phyloP scores from a whole-genome alignment of 2,113 vertebrate species.

The Leuciscus idus region DNA sequence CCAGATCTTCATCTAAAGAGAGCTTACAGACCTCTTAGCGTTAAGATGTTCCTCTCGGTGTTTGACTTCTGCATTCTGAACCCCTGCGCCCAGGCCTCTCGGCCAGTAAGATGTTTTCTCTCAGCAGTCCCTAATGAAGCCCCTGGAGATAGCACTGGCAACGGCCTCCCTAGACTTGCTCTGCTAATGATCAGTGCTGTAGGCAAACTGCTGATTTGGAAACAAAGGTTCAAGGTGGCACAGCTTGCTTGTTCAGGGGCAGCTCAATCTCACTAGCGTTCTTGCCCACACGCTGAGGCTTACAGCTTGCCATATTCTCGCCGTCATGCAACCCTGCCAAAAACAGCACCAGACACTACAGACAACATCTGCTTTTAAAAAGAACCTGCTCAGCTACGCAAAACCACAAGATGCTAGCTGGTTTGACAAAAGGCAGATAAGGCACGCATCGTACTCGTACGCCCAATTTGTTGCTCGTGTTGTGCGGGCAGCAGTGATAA shows the following conservation, averaged over 20 bases:
- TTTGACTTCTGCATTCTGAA: slow-evolving; percentile 50
- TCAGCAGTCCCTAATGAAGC: slow-evolving; percentile 74
- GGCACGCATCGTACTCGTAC: slow-evolving; percentile 46
- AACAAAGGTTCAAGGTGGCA: slow-evolving; percentile 67
- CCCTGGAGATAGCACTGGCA: slow-evolving; percentile 72
- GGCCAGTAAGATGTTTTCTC: slow-evolving; percentile 67
- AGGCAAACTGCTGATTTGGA: slow-evolving; percentile 75
- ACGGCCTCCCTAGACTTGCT: slow-evolving; percentile 66
- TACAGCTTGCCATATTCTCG: slow-evolving; percentile 62
- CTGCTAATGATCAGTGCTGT: slow-evolving; percentile 70
- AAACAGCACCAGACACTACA: slow-evolving; percentile 46
- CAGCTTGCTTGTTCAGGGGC: slow-evolving; percentile 28
- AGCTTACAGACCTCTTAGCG: slow-evolving; percentile 2
- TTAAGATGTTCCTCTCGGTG: slow-evolving; percentile 29
- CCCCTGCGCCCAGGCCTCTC: slow-evolving; percentile 62
- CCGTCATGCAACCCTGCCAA: slow-evolving; percentile 40
- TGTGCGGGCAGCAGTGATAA: slow-evolving; percentile 62
- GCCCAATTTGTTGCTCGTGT: slow-evolving; percentile 68
- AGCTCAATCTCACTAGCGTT: slow-evolving; percentile 8
- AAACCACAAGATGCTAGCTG: slow-evolving; percentile 55
- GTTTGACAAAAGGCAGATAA: slow-evolving; percentile 60
- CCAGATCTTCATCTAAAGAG: slow-evolving; percentile 16
- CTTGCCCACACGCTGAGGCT: slow-evolving; percentile 23
- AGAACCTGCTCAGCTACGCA: slow-evolving; percentile 41
- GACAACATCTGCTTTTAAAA: slow-evolving; percentile 59